Conservation (phyloP, 2,888 invertebrate species). For the Dicyrtomina minuta region DNA sequence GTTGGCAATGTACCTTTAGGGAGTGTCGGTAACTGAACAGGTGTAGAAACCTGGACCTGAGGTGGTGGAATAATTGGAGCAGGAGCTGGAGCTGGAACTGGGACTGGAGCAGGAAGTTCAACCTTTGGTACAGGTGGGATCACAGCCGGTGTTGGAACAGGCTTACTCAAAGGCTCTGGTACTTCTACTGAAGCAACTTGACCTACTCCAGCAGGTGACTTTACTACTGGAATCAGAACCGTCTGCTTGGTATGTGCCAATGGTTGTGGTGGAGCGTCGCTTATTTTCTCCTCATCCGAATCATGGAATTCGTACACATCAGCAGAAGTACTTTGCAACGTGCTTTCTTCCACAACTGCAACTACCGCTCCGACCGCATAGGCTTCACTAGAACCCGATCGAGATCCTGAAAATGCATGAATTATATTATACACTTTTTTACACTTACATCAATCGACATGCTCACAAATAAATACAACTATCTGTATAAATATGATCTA, state of each 20-base stretch:
- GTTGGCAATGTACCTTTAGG: not conserved
- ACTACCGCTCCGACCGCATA: not conserved
- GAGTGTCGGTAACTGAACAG: no score
- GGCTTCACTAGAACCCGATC: constrained; percentile 8
- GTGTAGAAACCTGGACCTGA: not conserved
- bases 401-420: constrained; percentile 10
- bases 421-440: no score
- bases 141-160: not conserved
- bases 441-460: no score
- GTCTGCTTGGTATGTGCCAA: constrained; percentile 21
- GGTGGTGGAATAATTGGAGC: not conserved
- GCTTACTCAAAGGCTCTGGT: not conserved
- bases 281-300: constrained; percentile 70
- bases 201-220: constrained; percentile 16
- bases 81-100: constrained; percentile 11
- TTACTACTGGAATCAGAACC: constrained; percentile 7
- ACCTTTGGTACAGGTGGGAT: not conserved
- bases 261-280: constrained; percentile 23
- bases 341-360: constrained; percentile 1
- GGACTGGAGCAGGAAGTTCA: not conserved
- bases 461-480: no score
- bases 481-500: no score
- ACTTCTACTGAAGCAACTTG: constrained; percentile 19
- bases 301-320: constrained; percentile 91
- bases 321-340: constrained; percentile 6